phyloP scores from a whole-genome alignment of 2,113 vertebrate species.

The Poeciliopsis turrubarensis region DNA sequence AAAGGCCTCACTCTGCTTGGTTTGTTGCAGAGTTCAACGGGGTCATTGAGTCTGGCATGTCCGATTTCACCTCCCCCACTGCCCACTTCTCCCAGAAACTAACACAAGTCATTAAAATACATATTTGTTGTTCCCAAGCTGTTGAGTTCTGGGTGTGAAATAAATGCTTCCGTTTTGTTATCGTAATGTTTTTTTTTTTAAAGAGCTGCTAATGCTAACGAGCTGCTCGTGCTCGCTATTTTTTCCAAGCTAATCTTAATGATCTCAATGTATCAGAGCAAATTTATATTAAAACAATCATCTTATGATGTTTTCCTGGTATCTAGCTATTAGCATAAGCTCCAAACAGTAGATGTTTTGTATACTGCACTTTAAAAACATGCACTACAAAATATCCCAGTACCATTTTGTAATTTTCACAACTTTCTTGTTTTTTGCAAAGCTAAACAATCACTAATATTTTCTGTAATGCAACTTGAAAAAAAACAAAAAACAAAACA shows the following conservation, averaged over 20 bases:
- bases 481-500: too few species aligned
- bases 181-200: neutral
- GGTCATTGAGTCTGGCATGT: constrained; percentile 32
- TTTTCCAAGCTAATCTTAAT: neutral
- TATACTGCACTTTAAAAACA: too few species aligned
- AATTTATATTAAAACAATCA: neutral
- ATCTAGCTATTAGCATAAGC: neutral
- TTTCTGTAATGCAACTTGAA: too few species aligned
- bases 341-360: too few species aligned
- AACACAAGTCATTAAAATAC: neutral
- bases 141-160: neutral
- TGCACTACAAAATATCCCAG: neutral
- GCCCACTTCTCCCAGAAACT: neutral
- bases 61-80: constrained; percentile 9
- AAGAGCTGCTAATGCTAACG: neutral
- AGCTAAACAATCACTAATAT: too few species aligned
- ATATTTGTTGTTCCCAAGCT: neutral
- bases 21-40: constrained; percentile 27
- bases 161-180: neutral
- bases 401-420: too few species aligned
- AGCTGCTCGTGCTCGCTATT: too few species aligned
- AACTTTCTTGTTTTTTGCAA: too few species aligned
- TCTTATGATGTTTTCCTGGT: neutral
- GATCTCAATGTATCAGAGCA: neutral
- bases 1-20: constrained; percentile 15